Conservation (phyloP, 1,140 invertebrate genomes). For the Drosophila nebulosa region DNA sequence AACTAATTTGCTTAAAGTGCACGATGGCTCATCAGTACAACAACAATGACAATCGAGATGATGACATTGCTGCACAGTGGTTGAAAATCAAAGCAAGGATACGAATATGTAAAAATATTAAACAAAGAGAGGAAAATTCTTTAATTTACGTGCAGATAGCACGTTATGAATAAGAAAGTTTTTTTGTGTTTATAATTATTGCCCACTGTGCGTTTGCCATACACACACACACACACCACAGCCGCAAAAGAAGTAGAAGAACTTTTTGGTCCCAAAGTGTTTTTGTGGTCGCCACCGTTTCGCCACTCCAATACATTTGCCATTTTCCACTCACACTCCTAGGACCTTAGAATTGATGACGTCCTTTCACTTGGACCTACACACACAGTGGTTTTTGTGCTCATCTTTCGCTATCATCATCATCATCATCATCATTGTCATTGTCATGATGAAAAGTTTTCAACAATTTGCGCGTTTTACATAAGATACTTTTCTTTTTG, state of each 20-base stretch:
- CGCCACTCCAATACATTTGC: not conserved
- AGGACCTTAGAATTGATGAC: constrained; percentile 54
- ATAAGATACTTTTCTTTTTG: constrained; percentile 23
- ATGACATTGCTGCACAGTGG: constrained; percentile 34
- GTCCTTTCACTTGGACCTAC: constrained; percentile 44
- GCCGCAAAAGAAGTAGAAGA: constrained; percentile 27
- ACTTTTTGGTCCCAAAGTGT: constrained; percentile 64
- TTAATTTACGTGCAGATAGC: too few relatives aligned
- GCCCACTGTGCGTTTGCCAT: constrained; percentile 36
- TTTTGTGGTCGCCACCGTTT: constrained; percentile 46
- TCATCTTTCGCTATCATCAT: constrained; percentile 4
- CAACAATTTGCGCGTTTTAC: constrained; percentile 46
- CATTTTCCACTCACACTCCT: not conserved
- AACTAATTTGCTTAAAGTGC: constrained; percentile 78
- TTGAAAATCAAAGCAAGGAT: not conserved
- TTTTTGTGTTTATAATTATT: not conserved
- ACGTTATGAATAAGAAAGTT: too few relatives aligned
- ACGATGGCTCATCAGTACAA: constrained; percentile 64
- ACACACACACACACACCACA: constrained; percentile 1
- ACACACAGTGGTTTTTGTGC: not conserved
- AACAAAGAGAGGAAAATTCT: not conserved
- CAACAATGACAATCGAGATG: constrained; percentile 18
- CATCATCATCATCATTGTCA: constrained; percentile 16
- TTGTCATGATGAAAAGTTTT: constrained; percentile 38
- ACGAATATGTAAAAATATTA: not conserved